These are phyloP conservation scores for Deilephila porcellus DNA, from an alignment of 2,888 invertebrate species.

Conservation along the genomic window DNA sequence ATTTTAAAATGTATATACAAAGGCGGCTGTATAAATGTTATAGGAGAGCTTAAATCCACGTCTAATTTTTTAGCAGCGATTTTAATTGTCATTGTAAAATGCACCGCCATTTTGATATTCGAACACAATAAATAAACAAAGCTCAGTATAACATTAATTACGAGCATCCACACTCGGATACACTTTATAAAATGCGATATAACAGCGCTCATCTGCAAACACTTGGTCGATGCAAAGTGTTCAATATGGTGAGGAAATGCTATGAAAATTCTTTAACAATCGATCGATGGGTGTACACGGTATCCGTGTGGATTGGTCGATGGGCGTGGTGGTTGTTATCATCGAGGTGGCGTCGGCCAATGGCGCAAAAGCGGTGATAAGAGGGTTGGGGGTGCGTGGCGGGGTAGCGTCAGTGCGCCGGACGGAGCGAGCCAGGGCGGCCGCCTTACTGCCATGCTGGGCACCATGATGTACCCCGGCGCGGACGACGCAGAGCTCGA, in stretches of 20 bases:
- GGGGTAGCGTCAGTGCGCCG: constrained; percentile 76
- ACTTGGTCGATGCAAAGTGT: constrained; percentile 69
- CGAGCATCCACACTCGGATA: constrained; percentile 24
- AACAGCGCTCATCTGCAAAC: constrained; percentile 63
- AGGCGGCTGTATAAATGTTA: too few species aligned
- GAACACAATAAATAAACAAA: neutral
- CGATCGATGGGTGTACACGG: constrained; percentile 78
- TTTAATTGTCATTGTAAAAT: neutral
- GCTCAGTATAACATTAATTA: neutral
- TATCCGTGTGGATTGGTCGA: constrained; percentile 68
- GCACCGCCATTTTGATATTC: neutral
- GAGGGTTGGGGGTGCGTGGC: constrained; percentile 77
- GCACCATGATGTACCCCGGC: constrained; percentile 82
- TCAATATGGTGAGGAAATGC: constrained; percentile 73
- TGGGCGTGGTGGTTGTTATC: constrained; percentile 81
- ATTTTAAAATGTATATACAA: too few species aligned
- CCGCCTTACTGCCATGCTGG: constrained; percentile 71
- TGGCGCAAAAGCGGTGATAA: constrained; percentile 66
- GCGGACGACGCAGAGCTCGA: constrained; percentile 72
- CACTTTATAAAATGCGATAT: constrained; percentile 51
- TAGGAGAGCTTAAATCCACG: too few species aligned
- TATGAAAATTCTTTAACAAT: constrained; percentile 71
- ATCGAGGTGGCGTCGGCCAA: constrained; percentile 67
- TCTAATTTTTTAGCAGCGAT: neutral
- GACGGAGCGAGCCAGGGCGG: constrained; percentile 68